These are phyloP conservation scores for Platycheirus albimanus DNA, from an alignment of 2,888 invertebrate genomes.

Conservation along the genomic window DNA sequence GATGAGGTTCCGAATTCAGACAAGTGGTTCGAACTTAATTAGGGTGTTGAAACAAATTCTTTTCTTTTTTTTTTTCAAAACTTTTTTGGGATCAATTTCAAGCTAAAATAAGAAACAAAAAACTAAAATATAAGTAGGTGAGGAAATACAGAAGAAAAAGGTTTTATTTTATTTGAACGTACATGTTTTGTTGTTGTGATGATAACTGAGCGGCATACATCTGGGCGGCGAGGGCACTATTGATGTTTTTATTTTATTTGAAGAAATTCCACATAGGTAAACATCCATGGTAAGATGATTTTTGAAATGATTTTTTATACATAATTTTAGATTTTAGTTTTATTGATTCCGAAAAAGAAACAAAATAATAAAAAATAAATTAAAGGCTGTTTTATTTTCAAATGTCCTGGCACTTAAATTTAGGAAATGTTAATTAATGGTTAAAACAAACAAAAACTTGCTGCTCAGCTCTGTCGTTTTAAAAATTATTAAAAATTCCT, in stretches of 20 bases:
- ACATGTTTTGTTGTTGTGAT: slow-evolving; percentile 97
- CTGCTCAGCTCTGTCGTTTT: slow-evolving; percentile 42
- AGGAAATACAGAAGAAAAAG: slow-evolving; percentile 54
- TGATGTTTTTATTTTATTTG: slow-evolving; percentile 33
- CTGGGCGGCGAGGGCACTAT: slow-evolving; percentile 98
- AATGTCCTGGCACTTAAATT: slow-evolving; percentile 75
- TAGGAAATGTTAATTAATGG: slow-evolving; percentile 43
- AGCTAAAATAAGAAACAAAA: slow-evolving; percentile 65
- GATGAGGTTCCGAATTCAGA: not conserved
- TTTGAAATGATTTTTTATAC: slow-evolving; percentile 58
- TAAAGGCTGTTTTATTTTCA: slow-evolving; percentile 42
- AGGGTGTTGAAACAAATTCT: slow-evolving; percentile 81
- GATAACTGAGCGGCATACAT: slow-evolving; percentile 96
- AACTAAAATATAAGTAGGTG: slow-evolving; percentile 70
- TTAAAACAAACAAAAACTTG: slow-evolving; percentile 25
- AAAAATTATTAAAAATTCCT: not conserved
- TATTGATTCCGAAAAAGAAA: slow-evolving; percentile 55
- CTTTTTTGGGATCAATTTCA: slow-evolving; percentile 74
- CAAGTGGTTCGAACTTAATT: slow-evolving; percentile 50
- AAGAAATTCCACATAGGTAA: slow-evolving; percentile 58
- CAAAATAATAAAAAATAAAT: slow-evolving; percentile 37
- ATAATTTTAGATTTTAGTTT: slow-evolving; percentile 51
- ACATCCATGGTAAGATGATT: slow-evolving; percentile 50
- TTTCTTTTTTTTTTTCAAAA: slow-evolving; percentile 18
- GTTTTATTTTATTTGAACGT: slow-evolving; percentile 84